These are phyloP conservation scores for Eretmochelys imbricata DNA, from an alignment of 2,113 vertebrate genomes.

Conservation along the genomic window DNA sequence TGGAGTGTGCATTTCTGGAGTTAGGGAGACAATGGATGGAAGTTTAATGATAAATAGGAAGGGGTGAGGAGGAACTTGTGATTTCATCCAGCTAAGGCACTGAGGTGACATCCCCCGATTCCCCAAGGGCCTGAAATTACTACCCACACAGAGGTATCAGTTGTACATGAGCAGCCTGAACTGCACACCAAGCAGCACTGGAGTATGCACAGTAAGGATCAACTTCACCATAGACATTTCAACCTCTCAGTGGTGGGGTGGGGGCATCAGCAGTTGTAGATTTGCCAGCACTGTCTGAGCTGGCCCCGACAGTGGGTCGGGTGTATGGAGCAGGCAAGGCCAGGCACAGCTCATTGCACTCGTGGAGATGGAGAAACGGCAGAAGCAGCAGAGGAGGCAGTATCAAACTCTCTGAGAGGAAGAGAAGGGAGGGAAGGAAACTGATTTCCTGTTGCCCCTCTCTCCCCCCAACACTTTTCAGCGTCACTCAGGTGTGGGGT, in stretches of 20 bases:
- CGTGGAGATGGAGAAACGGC: neutral
- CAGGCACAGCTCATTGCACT: neutral
- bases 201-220: neutral
- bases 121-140: neutral
- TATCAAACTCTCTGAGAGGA: neutral
- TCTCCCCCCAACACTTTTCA: neutral
- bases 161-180: neutral
- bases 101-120: fast-evolving
- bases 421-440: neutral
- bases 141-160: neutral
- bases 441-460: too few species aligned
- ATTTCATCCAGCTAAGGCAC: neutral
- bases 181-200: neutral
- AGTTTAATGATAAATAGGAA: neutral
- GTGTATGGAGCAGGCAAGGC: neutral
- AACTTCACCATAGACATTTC: neutral
- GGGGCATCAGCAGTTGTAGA: neutral
- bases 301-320: neutral
- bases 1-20: neutral
- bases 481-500: neutral
- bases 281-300: neutral
- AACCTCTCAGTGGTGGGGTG: neutral
- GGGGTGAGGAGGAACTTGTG: neutral
- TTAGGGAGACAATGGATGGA: fast-evolving
- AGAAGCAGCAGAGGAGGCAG: neutral